Evolutionary conservation across 2,888 invertebrate genomes (phyloP), one percentile per base, ranked within the genome.

Genomic region (Trissolcus brochymenae): DNA sequence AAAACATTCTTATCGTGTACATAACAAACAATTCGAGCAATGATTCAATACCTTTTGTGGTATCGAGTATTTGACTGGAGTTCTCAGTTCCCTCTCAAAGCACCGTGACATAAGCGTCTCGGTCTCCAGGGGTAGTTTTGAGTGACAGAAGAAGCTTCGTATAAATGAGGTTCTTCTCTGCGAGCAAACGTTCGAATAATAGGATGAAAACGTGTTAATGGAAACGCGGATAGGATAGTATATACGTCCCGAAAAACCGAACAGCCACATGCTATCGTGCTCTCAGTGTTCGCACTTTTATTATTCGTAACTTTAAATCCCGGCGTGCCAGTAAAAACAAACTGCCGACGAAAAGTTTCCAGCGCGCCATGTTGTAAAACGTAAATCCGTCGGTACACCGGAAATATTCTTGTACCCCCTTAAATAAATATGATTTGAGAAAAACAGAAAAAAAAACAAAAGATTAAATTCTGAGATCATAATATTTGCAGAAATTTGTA

Each of bases 121-220:
- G 72, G 77, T 79, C 79, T 77, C 81, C 49, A 65, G 80, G 77
- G 81, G 79, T 79, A 81, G 80, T 83, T 82, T 78, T 79, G 79
- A 81, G 77, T 64, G 79, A 80, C 76, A 74, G 74, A 65, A 64
- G 79, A 79, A 81, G 77, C 81, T 76, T 60, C 40, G 57, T 60
- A 79, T 56, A 56, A 57, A 57, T 68, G 78, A 76, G 64, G 76
- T 65, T 66, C 75, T 78, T 74, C 65, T 78, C 66, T 62, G 50
- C 55, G 67, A 78, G 77, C 74, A 74, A 76, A 75, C 62, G 75
- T 65, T 73, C 73, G 73, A 49, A 73, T 73, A 77, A 78, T 78
- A 61, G 70, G 78, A 78, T 61, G 78, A 70, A 72, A 74, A 74
- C 54, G 78, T 70, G 78, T 73, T 72, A 74, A 78, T 74, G 57